Percentiles rank a stretch among this genome's conserved stretches.
Conservation (phyloP, 2,113 vertebrate species). For the Peromyscus californicus region DNA sequence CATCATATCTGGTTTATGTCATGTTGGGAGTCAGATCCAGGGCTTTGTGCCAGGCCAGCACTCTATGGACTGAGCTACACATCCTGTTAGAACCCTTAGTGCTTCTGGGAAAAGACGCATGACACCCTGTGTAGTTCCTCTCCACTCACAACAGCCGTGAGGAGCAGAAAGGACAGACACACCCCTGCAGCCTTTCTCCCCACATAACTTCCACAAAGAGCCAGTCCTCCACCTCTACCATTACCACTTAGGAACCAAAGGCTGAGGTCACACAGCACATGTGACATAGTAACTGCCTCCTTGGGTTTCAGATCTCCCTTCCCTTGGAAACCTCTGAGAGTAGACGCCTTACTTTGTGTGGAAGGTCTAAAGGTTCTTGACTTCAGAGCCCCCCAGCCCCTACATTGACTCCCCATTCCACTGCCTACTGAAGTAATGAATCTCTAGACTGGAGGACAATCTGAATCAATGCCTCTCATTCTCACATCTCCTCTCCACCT, state of each 20-base stretch:
- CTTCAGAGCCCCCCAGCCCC: not conserved
- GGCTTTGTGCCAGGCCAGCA: not conserved
- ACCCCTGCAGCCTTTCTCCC: not conserved
- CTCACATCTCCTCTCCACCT: not conserved
- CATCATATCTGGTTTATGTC: not conserved
- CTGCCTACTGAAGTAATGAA: not conserved
- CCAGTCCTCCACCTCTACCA: not conserved
- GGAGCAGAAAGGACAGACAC: not conserved
- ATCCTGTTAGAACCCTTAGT: not conserved
- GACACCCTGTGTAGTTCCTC: too few relatives aligned
- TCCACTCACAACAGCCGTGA: not conserved
- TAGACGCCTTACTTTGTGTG: not conserved
- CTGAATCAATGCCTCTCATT: not conserved
- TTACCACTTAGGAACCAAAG: not conserved
- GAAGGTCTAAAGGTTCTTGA: too few relatives aligned
- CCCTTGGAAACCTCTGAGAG: not conserved
- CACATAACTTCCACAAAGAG: not conserved
- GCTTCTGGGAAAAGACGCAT: not conserved
- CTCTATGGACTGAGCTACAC: not conserved
- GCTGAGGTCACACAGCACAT: not conserved
- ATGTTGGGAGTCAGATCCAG: not conserved
- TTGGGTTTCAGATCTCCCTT: rapidly evolving
- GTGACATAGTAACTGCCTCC: not conserved
- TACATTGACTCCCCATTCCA: not conserved
- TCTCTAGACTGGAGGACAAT: not conserved